Conservation (phyloP, 92 coral and sea anemone species). For the Epizoanthus stellaris region DNA sequence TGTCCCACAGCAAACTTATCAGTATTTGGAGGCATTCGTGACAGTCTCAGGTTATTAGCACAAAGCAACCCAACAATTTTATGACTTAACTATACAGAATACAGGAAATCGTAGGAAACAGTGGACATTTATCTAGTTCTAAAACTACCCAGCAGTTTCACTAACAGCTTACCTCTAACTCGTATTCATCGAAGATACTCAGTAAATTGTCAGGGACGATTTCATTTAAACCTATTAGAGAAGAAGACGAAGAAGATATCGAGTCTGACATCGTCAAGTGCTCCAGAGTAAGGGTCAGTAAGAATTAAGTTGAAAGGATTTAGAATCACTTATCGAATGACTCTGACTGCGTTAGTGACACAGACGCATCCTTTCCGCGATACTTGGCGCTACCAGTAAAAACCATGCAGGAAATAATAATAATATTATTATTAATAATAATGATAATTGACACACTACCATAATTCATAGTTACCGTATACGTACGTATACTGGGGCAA, state of each 20-base stretch:
- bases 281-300: constrained; percentile 6
- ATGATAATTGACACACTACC: too few species aligned
- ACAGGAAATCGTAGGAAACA: not conserved
- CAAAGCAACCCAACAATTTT: not conserved
- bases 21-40: not conserved
- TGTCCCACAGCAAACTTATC: too few species aligned
- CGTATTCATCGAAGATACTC: constrained; percentile 93
- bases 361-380: not conserved
- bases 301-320: not conserved
- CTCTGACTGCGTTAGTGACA: constrained; percentile 8
- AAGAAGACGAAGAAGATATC: not conserved
- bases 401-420: constrained; percentile 13
- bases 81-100: not conserved
- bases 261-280: not conserved
- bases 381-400: constrained; percentile 21
- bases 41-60: not conserved
- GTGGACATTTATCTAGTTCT: not conserved
- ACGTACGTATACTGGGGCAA: too few species aligned
- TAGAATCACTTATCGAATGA: not conserved
- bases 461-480: too few species aligned
- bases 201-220: constrained; percentile 93
- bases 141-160: not conserved
- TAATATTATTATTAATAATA: not conserved
- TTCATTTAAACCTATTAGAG: constrained; percentile 81
- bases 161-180: constrained; percentile 79